phyloP scores from a whole-genome alignment of 2,888 invertebrate genomes.

The Crematogaster levior region DNA sequence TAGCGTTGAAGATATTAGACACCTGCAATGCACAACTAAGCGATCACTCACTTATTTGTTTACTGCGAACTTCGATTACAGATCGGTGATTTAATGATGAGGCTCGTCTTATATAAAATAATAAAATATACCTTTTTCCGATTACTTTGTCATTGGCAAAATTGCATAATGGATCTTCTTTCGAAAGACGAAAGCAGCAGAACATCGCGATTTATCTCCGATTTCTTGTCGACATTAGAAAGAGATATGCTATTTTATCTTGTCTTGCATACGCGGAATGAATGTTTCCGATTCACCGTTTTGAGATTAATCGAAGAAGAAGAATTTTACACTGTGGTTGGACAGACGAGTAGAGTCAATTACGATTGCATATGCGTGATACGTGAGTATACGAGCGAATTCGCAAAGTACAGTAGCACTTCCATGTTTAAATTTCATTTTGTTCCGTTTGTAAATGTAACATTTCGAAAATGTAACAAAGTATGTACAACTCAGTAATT shows the following conservation, averaged over 20 bases:
- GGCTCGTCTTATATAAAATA: slow-evolving; percentile 21
- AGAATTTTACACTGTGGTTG: background rate
- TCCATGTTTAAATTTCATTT: background rate
- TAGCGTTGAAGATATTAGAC: no score
- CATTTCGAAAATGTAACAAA: slow-evolving; percentile 30
- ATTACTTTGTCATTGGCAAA: background rate
- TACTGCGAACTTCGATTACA: background rate
- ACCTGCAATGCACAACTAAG: no score
- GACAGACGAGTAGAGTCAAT: background rate
- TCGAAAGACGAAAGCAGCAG: no score
- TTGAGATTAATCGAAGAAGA: background rate
- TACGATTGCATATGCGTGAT: background rate
- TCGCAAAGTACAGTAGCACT: background rate
- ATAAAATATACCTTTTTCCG: slow-evolving; percentile 37
- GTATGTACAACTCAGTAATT: slow-evolving; percentile 26
- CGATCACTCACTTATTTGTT: background rate
- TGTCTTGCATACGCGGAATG: background rate
- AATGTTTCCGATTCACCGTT: background rate
- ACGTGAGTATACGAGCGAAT: background rate
- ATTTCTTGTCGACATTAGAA: background rate
- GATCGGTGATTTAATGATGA: slow-evolving; percentile 27
- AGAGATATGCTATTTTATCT: background rate
- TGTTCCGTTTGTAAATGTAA: slow-evolving; percentile 2
- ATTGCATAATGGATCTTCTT: slow-evolving; percentile 1
- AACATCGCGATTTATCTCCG: background rate